These are phyloP conservation scores for Novumbra hubbsi DNA, from an alignment of 2,797 vertebrate species.

Conservation along the genomic window DNA sequence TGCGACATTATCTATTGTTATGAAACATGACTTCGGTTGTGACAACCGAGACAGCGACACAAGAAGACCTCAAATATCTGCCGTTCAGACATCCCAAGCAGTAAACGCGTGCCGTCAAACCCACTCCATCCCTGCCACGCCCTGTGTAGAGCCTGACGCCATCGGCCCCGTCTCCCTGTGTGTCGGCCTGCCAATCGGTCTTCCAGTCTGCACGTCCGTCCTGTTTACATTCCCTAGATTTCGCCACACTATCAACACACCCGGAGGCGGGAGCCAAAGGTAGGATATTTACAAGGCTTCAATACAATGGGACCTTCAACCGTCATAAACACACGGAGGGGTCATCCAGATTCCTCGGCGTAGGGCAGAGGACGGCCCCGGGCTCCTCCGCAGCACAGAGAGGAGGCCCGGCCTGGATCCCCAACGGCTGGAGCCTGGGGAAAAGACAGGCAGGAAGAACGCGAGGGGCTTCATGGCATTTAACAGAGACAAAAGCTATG, in stretches of 20 bases:
- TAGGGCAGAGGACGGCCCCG: slow-evolving; percentile 9
- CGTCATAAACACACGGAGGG: neutral
- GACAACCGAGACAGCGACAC: neutral
- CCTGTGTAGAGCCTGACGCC: slow-evolving; percentile 12
- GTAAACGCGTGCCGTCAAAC: slow-evolving; percentile 67
- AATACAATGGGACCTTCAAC: neutral
- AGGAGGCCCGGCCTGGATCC: slow-evolving; percentile 9
- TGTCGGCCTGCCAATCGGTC: neutral
- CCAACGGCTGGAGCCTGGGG: neutral
- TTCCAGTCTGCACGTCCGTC: neutral
- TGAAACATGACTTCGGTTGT: neutral
- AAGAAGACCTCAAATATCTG: slow-evolving; percentile 57
- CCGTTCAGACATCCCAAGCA: slow-evolving; percentile 57
- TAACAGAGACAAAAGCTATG: neutral
- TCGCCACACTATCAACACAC: neutral
- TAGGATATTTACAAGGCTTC: slow-evolving; percentile 48
- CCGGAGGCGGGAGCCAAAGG: neutral
- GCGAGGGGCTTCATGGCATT: neutral
- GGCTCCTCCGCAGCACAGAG: slow-evolving; percentile 15
- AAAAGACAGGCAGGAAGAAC: neutral
- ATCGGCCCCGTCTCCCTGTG: neutral
- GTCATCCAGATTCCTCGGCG: neutral
- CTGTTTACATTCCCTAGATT: neutral
- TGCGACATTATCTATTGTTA: neutral
- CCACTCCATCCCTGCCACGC: slow-evolving; percentile 62